These are phyloP conservation scores for Trichoplusia ni DNA, from an alignment of 1,140 invertebrate genomes.

Conservation along the genomic window DNA sequence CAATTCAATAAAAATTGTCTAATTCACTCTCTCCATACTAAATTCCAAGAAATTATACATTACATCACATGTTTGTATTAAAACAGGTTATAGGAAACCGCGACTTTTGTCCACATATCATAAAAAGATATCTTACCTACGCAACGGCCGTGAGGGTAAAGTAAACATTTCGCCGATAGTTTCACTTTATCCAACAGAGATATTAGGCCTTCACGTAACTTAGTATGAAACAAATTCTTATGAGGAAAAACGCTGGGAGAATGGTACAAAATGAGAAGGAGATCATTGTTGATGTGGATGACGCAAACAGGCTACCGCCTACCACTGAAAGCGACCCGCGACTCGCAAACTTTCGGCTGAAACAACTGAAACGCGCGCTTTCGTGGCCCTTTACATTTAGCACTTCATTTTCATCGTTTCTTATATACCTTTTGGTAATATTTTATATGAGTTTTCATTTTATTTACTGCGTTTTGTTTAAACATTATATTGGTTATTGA, in stretches of 20 bases:
- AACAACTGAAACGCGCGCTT: slow-evolving; percentile 45
- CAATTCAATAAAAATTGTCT: too few species aligned
- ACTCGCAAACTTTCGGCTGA: slow-evolving; percentile 21
- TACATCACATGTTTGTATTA: too few species aligned
- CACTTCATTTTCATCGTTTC: too few species aligned
- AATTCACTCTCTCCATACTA: too few species aligned
- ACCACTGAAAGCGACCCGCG: slow-evolving; percentile 50
- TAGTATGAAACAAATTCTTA: slow-evolving; percentile 33
- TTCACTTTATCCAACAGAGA: slow-evolving; percentile 48
- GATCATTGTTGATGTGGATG: slow-evolving; percentile 11
- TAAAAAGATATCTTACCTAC: slow-evolving; percentile 54
- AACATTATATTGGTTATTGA: too few species aligned
- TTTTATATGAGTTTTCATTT: too few species aligned
- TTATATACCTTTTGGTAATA: too few species aligned
- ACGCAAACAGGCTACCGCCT: slow-evolving; percentile 43
- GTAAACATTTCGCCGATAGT: slow-evolving; percentile 65
- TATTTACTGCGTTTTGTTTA: too few species aligned
- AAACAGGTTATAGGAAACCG: slow-evolving; percentile 28
- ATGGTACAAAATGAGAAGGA: slow-evolving; percentile 6
- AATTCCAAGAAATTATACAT: too few species aligned
- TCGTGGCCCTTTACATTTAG: slow-evolving; percentile 52
- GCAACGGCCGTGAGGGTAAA: slow-evolving; percentile 60
- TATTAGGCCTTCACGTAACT: slow-evolving; percentile 41
- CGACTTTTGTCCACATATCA: slow-evolving; percentile 9
- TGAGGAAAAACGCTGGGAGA: slow-evolving; percentile 11